These are phyloP conservation scores for Mormyrus proboscirostris DNA, from an alignment of 2,797 vertebrate species.

Conservation along the genomic window DNA sequence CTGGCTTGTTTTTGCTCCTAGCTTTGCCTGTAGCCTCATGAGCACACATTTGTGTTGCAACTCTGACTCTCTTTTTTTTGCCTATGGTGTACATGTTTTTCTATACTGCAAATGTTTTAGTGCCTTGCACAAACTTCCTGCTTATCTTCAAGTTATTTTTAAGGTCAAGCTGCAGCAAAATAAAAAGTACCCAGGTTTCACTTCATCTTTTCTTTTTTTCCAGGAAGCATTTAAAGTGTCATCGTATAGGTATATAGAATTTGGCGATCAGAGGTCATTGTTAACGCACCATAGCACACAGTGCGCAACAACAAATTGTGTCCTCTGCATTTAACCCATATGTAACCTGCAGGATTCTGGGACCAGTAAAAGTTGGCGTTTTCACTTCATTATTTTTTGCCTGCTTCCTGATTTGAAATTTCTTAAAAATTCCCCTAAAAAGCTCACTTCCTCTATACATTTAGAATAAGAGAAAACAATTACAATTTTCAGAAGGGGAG, in stretches of 20 bases:
- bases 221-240: not conserved
- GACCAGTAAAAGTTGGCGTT: not conserved
- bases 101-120: not conserved
- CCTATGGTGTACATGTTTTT: not conserved
- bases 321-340: no score
- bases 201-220: not conserved
- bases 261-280: no score
- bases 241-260: not conserved
- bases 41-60: not conserved
- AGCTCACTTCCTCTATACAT: not conserved
- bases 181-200: not conserved
- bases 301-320: no score
- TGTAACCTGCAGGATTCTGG: not conserved
- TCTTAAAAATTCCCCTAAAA: not conserved
- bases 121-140: not conserved
- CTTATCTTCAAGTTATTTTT: not conserved
- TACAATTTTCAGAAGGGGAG: not conserved
- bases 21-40: not conserved
- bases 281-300: no score
- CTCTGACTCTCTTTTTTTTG: not conserved
- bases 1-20: not conserved
- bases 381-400: not conserved
- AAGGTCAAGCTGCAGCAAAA: not conserved
- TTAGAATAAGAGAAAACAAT: not conserved
- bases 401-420: not conserved